phyloP scores from a whole-genome alignment of 2,888 invertebrate genomes.

The Drosophila incognita region DNA sequence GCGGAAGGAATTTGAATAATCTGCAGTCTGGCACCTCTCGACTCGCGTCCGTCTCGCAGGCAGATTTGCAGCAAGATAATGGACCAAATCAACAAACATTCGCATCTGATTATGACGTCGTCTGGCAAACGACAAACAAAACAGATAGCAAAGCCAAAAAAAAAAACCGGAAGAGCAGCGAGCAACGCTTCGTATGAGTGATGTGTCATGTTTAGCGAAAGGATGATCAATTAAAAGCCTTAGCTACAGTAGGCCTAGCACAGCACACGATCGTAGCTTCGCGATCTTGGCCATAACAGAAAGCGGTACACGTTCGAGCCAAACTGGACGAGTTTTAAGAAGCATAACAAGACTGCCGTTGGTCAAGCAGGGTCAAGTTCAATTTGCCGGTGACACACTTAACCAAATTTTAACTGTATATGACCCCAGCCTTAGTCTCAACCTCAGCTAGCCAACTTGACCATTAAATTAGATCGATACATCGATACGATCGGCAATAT shows the following conservation, averaged over 20 bases:
- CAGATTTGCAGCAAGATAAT: constrained; percentile 55
- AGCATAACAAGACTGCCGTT: constrained; percentile 23
- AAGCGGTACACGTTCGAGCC: constrained; percentile 17
- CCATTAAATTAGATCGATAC: constrained; percentile 34
- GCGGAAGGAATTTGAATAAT: constrained; percentile 78
- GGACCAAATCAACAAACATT: constrained; percentile 50
- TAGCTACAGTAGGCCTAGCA: background rate
- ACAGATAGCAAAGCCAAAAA: constrained; percentile 34
- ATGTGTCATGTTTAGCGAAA: constrained; percentile 30
- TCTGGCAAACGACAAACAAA: constrained; percentile 48
- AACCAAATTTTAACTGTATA: constrained; percentile 53
- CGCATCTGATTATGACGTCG: constrained; percentile 59
- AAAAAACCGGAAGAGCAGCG: constrained; percentile 58
- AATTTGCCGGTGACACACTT: constrained; percentile 79
- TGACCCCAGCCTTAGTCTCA: constrained; percentile 68
- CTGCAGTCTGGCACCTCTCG: constrained; percentile 39
- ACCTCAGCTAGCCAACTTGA: constrained; percentile 17
- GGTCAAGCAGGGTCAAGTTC: constrained; percentile 71
- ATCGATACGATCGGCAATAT: constrained; percentile 4
- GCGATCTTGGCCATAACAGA: background rate
- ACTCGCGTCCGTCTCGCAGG: constrained; percentile 11
- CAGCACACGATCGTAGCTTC: background rate
- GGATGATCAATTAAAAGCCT: constrained; percentile 18
- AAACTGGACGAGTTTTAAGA: constrained; percentile 44
- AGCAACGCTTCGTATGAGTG: constrained; percentile 55